Conservation (phyloP, 2,113 vertebrate genomes). For the Calidris pugnax region DNA sequence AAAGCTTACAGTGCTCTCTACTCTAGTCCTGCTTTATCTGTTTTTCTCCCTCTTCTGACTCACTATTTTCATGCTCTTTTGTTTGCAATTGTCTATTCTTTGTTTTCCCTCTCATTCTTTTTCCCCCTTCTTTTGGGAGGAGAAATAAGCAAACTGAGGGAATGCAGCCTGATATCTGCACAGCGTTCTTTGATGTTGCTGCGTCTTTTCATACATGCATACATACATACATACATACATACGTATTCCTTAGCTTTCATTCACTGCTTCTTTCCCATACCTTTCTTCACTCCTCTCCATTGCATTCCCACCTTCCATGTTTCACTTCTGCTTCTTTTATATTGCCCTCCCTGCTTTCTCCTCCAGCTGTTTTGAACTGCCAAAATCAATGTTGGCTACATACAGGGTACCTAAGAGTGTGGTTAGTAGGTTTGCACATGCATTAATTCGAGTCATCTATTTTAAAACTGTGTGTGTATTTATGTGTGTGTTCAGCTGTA, state of each 20-base stretch:
- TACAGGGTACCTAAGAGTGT: accelerated
- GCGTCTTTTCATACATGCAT: background rate
- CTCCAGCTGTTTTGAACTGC: background rate
- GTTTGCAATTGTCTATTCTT: background rate
- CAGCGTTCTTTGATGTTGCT: background rate
- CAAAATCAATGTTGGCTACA: background rate
- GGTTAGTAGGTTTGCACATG: background rate
- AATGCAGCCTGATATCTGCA: background rate
- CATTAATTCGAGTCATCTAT: accelerated
- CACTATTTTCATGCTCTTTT: background rate
- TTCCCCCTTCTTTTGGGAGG: background rate
- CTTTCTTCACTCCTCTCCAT: background rate
- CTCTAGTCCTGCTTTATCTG: background rate
- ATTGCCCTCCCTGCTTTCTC: background rate
- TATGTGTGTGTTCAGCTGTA: background rate
- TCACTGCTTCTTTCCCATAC: background rate
- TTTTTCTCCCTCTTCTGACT: background rate
- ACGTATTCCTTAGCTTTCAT: background rate
- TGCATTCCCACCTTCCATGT: background rate
- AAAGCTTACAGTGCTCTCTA: background rate
- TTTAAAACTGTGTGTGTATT: background rate
- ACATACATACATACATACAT: accelerated
- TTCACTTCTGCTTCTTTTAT: background rate
- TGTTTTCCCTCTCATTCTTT: background rate
- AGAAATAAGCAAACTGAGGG: background rate